phyloP scores from a whole-genome alignment of 2,113 vertebrate species.

The Limanda limanda region DNA sequence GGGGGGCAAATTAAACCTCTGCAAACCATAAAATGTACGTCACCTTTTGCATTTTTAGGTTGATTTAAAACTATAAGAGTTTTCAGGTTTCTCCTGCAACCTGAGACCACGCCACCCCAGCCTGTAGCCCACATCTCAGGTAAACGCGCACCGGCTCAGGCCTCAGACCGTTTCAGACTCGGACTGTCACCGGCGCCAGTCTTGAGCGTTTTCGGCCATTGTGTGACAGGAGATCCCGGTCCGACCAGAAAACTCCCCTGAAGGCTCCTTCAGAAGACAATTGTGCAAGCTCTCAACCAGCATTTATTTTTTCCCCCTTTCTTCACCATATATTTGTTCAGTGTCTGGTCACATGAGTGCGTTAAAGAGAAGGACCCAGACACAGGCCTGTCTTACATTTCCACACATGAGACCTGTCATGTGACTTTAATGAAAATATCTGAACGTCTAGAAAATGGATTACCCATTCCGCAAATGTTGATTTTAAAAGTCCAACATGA shows the following conservation, averaged over 20 bases:
- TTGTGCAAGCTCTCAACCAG: conserved; percentile 46
- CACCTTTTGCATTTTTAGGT: not conserved
- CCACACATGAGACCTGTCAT: not conserved
- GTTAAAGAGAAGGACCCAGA: too few species aligned
- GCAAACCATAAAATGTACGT: not conserved
- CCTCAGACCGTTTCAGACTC: conserved; percentile 22
- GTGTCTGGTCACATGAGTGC: not conserved
- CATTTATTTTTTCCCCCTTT: conserved; percentile 16
- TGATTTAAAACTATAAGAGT: not conserved
- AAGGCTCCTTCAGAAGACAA: conserved; percentile 51
- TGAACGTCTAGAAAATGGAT: not conserved
- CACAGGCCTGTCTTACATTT: not conserved
- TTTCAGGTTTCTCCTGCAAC: not conserved
- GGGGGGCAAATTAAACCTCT: not conserved
- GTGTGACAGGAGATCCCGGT: conserved; percentile 69
- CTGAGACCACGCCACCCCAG: not conserved
- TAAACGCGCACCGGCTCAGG: conserved; percentile 15
- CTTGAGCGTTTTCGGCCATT: conserved; percentile 44
- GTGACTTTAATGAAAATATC: not conserved
- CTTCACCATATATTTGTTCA: conserved; percentile 24
- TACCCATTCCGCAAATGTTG: not conserved
- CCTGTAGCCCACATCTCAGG: conserved; percentile 9
- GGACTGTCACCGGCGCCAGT: conserved; percentile 66
- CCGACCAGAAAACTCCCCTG: conserved; percentile 64
- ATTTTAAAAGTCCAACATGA: not conserved